These are phyloP conservation scores for Hypotaenidia philippensis DNA, from an alignment of 2,797 vertebrate species.

Conservation along the genomic window DNA sequence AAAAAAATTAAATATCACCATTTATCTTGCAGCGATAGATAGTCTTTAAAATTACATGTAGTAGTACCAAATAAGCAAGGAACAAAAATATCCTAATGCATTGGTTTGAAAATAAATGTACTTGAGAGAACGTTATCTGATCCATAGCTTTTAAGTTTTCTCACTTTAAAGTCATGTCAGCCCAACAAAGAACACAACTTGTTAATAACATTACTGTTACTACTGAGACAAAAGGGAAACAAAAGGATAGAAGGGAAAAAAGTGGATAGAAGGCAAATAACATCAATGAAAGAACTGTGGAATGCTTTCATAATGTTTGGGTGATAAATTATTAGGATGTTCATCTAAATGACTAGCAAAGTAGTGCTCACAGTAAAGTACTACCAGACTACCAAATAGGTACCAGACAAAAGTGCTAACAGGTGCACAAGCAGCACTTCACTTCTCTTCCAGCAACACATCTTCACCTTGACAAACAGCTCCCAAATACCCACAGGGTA, in stretches of 20 bases:
- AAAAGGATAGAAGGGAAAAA: neutral
- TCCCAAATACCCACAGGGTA: neutral
- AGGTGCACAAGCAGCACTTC: slow-evolving; percentile 1
- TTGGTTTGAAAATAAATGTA: neutral
- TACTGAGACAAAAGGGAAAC: neutral
- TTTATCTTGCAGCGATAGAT: neutral
- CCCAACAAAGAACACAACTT: neutral
- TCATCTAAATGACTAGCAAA: slow-evolving; percentile 1
- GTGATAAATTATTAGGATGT: slow-evolving; percentile 4
- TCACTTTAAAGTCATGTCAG: neutral
- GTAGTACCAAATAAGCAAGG: neutral
- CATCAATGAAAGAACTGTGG: neutral
- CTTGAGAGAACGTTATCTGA: neutral
- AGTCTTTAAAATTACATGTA: neutral
- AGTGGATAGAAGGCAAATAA: neutral
- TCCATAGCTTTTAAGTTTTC: neutral
- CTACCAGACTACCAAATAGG: slow-evolving; percentile 24
- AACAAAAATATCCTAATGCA: neutral
- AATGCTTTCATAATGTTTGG: slow-evolving; percentile 33
- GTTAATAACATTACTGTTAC: neutral
- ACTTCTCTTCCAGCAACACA: neutral
- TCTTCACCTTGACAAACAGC: neutral
- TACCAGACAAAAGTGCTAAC: slow-evolving; percentile 34
- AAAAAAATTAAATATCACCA: neutral
- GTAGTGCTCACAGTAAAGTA: slow-evolving; percentile 19